These are phyloP conservation scores for Aphidius ervi DNA, from an alignment of 1,140 invertebrate species.

Conservation along the genomic window DNA sequence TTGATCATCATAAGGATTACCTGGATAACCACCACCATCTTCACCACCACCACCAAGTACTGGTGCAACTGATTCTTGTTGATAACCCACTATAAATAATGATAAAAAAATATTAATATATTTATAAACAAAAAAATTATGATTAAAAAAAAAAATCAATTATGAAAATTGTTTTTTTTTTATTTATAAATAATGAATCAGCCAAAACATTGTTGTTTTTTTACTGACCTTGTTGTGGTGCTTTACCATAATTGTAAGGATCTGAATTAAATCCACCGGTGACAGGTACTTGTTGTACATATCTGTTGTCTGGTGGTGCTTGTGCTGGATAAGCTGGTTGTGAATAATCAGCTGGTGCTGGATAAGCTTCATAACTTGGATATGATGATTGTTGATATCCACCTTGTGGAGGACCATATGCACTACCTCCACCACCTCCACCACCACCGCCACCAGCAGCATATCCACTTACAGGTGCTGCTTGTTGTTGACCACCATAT, in stretches of 20 bases:
- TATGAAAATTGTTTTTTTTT: conserved; percentile 1
- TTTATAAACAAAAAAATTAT: conserved; percentile 1
- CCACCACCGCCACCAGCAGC: conserved; percentile 40
- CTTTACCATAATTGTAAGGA: conserved; percentile 51
- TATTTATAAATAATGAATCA: background rate
- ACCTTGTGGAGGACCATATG: conserved; percentile 45
- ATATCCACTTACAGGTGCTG: conserved; percentile 32
- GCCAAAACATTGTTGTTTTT: conserved; percentile 7
- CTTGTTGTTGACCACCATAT: conserved; percentile 42
- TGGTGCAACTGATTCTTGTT: conserved; percentile 40
- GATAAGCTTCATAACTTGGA: conserved; percentile 50
- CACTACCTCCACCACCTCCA: conserved; percentile 25
- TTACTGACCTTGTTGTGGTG: conserved; percentile 42
- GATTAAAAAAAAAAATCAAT: background rate
- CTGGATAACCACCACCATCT: conserved; percentile 36
- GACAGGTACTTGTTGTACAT: conserved; percentile 40
- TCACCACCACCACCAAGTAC: conserved; percentile 28
- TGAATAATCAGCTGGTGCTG: conserved; percentile 47
- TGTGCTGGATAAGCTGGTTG: conserved; percentile 46
- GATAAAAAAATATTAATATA: conserved; percentile 24
- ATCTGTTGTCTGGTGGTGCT: conserved; percentile 42
- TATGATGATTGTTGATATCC: conserved; percentile 46
- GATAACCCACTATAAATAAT: conserved; percentile 39
- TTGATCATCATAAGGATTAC: conserved; percentile 39
- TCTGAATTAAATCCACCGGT: conserved; percentile 43